Conservation (phyloP, 30 jellyfish, hydroid and myxozoan genomes). For the Pseudorhiza aurosa region DNA sequence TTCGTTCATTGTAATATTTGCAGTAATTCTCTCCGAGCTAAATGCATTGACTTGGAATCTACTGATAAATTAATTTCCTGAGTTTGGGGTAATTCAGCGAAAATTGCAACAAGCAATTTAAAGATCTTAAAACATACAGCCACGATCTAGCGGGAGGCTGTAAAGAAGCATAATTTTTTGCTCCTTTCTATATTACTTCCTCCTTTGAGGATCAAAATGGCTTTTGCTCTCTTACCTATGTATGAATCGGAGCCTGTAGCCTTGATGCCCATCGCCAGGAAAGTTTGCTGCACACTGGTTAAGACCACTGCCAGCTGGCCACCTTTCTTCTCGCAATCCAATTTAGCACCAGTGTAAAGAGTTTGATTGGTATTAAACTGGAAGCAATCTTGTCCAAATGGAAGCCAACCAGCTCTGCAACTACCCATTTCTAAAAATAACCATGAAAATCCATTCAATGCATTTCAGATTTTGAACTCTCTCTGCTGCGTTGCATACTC, state of each 20-base stretch:
- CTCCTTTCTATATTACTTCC: too few relatives aligned
- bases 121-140: too few relatives aligned
- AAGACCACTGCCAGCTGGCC: slow-evolving; percentile 66
- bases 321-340: slow-evolving; percentile 53
- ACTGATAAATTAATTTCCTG: too few relatives aligned
- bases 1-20: too few relatives aligned
- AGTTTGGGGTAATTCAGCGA: too few relatives aligned
- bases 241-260: slow-evolving; percentile 49
- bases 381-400: slow-evolving; percentile 86
- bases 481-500: too few relatives aligned
- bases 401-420: slow-evolving; percentile 81
- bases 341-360: slow-evolving; percentile 53
- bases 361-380: slow-evolving; percentile 54
- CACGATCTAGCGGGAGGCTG: too few relatives aligned
- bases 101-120: too few relatives aligned
- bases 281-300: slow-evolving; percentile 84
- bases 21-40: too few relatives aligned
- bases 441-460: neutral
- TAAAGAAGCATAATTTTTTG: too few relatives aligned
- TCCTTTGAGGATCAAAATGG: too few relatives aligned
- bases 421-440: slow-evolving; percentile 82
- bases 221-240: slow-evolving; percentile 87
- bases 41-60: too few relatives aligned
- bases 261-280: slow-evolving; percentile 23
- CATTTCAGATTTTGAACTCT: neutral